Base-by-base conservation (phyloP, 2,113 vertebrate species). In the Cryptomyrus ogoouensis region DNA sequence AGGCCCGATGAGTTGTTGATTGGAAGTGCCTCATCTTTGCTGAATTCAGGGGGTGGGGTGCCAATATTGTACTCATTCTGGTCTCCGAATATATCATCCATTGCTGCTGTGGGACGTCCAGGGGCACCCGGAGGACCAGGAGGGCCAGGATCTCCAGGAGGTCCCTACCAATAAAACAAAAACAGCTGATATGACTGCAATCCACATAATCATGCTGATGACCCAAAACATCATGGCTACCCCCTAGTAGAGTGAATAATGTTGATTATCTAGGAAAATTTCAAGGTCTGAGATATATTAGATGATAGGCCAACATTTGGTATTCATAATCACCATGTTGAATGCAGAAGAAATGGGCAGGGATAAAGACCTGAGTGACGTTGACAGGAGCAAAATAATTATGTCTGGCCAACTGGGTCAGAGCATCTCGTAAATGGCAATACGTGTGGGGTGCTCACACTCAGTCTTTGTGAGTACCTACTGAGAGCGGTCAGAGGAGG, bases 11-110 rank as follows among this genome's bases (percentile, higher is more conserved):
- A 89, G 56, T 66, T 66, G 91, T 96, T 97, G 91, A 97, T 97
- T 13, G 97, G 97, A 74, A 96, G 93, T 0, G 98, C 98, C 91
- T 99, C 97, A 4, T 99, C 98, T 89, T 99, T 97, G 0, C 95
- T 98, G 90, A 99, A 98, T 93, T 99, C 98, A 0, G 98, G 98
- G 2, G 97, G 96, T 66, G 98, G 97, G 46, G 96, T 94, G 91
- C 96, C 97, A 1, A 93, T 94, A 3, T 99, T 97, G 7, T 96
- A 96, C 88, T 98, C 98, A 0, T 97, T 96, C 66, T 96, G 95
- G 3, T 94, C 95, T 92, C 97, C 96, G 90, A 98, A 97, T 74
- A 99, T 95, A 92, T 99, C 98, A 1, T 98, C 98, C 83, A 98
- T 92, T 3, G 97, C 98, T 87, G 98, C 97, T 0, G 95, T 97